Evolutionary conservation across 2,888 invertebrate species (phyloP), one percentile per base, ranked within the genome.

Genomic region (Dioctria rufipes): DNA sequence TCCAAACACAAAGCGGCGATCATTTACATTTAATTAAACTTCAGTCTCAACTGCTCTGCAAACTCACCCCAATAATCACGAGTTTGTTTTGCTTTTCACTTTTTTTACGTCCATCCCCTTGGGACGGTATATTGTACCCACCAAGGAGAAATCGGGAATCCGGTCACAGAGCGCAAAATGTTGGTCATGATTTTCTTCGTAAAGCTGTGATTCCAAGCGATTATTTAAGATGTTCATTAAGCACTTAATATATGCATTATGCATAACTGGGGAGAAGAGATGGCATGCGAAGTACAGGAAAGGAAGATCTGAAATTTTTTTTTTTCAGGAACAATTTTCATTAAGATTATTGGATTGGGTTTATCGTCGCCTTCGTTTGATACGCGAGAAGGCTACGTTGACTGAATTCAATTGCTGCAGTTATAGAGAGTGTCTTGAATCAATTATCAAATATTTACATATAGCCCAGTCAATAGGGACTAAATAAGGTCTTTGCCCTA

Each of bases 21-120:
- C 81, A 82, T 82, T 82, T 82, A 82, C 81, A 82, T 82, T 82
- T 82, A 82, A 82, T 82, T 80, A 82, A 82, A 82, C 81, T 82
- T 77, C 61, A 54, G 40, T 73, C 63, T 63, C 63, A 37, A 58
- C 54, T 40, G 49, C 39, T 37, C 39, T 25, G 63, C 8, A 40
- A 63, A 63, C 63, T 42, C 63, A 42, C 63, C 46, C 54, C 60
- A 54, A 54, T 54, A 11, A 54, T 54, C 54, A 54, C 54, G 54
- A 54, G 54, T 54, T 54, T 63, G 13, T 63, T 63, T 43, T 66
- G 66, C 42, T 43, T 66, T 40, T 66, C 40, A 3, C 66, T n/a
- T 40, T 66, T 43, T 66, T 43, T 13, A 6, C 11, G 9, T 40
- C 11, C 43, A 66, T 43, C 66, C 66, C 43, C 43, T 37, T 66